phyloP scores from a whole-genome alignment of 2,888 invertebrate genomes.

The Ashinkailepas kermadecensis region DNA sequence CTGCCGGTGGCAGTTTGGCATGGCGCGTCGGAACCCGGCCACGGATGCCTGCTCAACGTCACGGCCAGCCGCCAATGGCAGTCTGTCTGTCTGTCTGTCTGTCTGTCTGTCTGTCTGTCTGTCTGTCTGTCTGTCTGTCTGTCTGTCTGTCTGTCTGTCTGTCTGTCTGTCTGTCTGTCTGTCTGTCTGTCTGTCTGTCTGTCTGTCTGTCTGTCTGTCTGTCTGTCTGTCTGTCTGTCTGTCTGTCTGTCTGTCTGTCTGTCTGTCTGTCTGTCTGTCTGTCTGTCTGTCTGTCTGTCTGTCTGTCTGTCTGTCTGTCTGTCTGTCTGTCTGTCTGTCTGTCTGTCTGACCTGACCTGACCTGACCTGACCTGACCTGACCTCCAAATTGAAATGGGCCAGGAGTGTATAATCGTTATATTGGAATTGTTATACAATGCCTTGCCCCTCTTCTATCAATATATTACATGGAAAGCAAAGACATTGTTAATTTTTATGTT shows the following conservation, averaged over 20 bases:
- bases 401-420: no score
- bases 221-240: not conserved
- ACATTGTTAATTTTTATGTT: no score
- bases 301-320: slow-evolving; percentile 23
- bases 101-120: not conserved
- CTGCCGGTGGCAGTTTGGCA: no score
- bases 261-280: slow-evolving; percentile 18
- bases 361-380: no score
- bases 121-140: not conserved
- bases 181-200: not conserved
- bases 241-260: slow-evolving; percentile 22
- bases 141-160: not conserved
- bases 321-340: slow-evolving; percentile 22
- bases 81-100: no score
- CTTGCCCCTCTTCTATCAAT: no score
- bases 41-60: no score
- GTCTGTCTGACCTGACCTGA: slow-evolving; percentile 22
- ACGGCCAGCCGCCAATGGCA: not conserved
- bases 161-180: not conserved
- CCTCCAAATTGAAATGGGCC: no score
- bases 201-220: not conserved
- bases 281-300: slow-evolving; percentile 21
- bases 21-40: no score
- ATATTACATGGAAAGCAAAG: no score
- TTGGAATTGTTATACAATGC: no score